These are phyloP conservation scores for Prunella strophiata DNA, from an alignment of 2,797 vertebrate species.

Conservation along the genomic window DNA sequence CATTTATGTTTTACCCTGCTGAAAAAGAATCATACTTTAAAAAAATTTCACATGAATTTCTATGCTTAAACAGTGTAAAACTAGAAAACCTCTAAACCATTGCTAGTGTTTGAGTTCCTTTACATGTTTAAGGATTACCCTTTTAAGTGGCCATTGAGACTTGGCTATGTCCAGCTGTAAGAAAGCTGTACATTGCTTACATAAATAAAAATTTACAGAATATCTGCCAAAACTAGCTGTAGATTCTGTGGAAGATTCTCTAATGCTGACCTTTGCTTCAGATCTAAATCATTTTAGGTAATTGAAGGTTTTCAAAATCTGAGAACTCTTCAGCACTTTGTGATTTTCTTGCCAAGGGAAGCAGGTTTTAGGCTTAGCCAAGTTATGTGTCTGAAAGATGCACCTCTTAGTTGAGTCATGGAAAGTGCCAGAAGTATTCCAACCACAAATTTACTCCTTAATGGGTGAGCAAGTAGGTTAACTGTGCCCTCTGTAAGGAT, in stretches of 20 bases:
- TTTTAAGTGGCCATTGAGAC: neutral
- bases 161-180: neutral
- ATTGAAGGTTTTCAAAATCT: neutral
- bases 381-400: neutral
- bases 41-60: neutral
- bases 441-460: neutral
- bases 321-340: neutral
- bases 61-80: neutral
- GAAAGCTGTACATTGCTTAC: neutral
- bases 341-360: neutral
- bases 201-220: neutral
- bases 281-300: neutral
- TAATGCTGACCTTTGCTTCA: neutral
- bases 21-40: neutral
- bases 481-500: neutral
- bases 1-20: neutral
- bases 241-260: neutral
- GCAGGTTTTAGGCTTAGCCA: neutral
- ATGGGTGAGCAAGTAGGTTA: neutral
- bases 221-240: neutral
- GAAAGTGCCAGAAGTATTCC: neutral
- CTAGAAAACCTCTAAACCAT: neutral
- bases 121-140: neutral
- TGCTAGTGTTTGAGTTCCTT: neutral
- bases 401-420: neutral